These are phyloP conservation scores for Nematostella vectensis DNA, from an alignment of 92 coral and sea anemone species.

Conservation along the genomic window DNA sequence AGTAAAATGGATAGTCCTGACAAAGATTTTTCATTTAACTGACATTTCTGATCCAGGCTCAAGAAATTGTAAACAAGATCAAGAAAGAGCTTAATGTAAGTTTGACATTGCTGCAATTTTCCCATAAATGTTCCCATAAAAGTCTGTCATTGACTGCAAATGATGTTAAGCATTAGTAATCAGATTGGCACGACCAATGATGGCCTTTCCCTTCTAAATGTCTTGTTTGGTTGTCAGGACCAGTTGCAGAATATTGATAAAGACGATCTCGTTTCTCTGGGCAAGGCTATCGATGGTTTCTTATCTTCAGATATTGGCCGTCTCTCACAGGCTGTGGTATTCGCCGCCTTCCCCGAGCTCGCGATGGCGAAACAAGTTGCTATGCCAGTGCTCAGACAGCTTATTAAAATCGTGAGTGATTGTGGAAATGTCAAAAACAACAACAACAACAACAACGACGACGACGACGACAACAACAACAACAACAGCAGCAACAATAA, in stretches of 20 bases:
- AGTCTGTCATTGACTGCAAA: no score
- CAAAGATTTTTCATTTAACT: no score
- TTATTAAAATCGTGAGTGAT: conserved; percentile 61
- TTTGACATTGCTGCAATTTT: no score
- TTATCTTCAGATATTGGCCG: conserved; percentile 88
- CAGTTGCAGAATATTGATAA: conserved; percentile 68
- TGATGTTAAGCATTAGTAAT: no score
- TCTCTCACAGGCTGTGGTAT: conserved; percentile 48
- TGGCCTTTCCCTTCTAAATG: no score
- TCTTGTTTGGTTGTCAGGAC: no score
- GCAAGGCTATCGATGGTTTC: conserved; percentile 77
- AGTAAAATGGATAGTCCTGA: no score
- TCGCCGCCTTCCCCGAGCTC: conserved; percentile 84
- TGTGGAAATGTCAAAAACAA: no score
- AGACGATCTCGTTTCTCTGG: conserved; percentile 68
- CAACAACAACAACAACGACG: no score
- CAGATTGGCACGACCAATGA: no score
- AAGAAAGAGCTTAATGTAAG: conserved; percentile 48
- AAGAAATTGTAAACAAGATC: conserved; percentile 62
- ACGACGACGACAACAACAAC: background rate
- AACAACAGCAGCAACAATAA: background rate
- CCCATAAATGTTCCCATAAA: no score
- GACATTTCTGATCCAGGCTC: no score
- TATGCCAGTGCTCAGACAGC: conserved; percentile 62
- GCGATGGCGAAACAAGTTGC: conserved; percentile 58